phyloP scores from a whole-genome alignment of 1,140 invertebrate species.

The Caenorhabditis inopinata region DNA sequence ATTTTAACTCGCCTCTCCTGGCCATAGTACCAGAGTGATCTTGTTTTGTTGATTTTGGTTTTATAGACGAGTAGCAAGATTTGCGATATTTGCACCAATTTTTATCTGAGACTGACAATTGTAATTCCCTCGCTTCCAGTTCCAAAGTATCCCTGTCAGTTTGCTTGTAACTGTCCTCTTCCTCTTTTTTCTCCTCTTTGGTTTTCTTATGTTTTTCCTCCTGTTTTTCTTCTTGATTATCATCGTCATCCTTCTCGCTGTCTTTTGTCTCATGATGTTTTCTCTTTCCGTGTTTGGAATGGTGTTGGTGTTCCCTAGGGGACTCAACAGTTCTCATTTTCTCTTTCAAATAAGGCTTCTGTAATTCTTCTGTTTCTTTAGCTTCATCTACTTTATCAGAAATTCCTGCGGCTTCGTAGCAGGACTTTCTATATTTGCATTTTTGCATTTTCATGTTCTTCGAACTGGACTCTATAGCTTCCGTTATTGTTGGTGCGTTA shows the following conservation, averaged over 20 bases:
- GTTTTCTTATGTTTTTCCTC: conserved; percentile 19
- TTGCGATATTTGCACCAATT: conserved; percentile 20
- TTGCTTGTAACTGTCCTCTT: background rate
- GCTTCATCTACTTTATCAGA: background rate
- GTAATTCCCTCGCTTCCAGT: background rate
- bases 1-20: background rate
- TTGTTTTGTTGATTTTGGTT: conserved; percentile 32
- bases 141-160: background rate
- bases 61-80: conserved; percentile 30
- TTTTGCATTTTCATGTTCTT: conserved; percentile 20
- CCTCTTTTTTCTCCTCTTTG: conserved; percentile 29
- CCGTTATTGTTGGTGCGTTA: background rate
- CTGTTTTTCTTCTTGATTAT: background rate
- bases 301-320: background rate
- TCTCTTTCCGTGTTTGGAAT: background rate
- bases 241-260: background rate
- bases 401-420: conserved; percentile 35
- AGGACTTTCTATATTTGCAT: conserved; percentile 51
- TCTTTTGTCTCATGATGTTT: background rate
- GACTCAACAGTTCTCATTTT: background rate
- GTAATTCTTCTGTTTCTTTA: background rate
- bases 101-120: background rate
- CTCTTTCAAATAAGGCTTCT: background rate
- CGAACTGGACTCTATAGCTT: background rate
- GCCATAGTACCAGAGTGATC: conserved; percentile 22